These are phyloP conservation scores for Oncorhynchus tshawytscha DNA, from an alignment of 2,113 vertebrate genomes.

Conservation along the genomic window DNA sequence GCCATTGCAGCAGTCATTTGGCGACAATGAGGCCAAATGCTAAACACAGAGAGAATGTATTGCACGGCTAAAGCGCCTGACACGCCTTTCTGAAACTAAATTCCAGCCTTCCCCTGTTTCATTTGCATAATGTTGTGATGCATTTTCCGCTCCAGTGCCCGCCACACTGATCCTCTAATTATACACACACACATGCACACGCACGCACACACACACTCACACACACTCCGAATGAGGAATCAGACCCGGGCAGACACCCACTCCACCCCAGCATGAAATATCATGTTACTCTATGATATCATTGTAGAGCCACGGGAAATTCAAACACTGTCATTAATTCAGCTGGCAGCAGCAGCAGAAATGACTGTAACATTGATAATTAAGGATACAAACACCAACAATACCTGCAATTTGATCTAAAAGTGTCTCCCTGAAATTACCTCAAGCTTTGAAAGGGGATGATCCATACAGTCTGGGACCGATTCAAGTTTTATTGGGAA, in stretches of 20 bases:
- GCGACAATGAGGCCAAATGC: conserved; percentile 62
- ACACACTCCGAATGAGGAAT: conserved; percentile 16
- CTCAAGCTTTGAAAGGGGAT: conserved; percentile 34
- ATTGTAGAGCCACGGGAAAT: conserved; percentile 38
- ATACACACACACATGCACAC: neutral
- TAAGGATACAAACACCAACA: conserved; percentile 38
- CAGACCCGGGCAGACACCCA: conserved; percentile 7
- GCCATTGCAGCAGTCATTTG: conserved; percentile 55
- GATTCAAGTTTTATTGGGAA: too few species aligned
- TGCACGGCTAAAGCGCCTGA: conserved; percentile 11
- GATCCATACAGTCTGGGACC: neutral
- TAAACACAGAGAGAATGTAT: conserved; percentile 43
- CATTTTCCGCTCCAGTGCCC: conserved; percentile 28
- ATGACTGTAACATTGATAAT: conserved; percentile 42
- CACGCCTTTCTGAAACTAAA: conserved; percentile 1
- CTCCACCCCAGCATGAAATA: conserved; percentile 31
- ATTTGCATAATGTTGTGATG: conserved; percentile 19
- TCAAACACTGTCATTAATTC: conserved; percentile 40
- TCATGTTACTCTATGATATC: conserved; percentile 33
- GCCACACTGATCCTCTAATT: conserved; percentile 42
- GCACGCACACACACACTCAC: neutral
- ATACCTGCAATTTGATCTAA: conserved; percentile 40
- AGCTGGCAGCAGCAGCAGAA: conserved; percentile 34
- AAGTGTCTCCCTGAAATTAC: conserved; percentile 38
- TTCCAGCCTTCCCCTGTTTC: conserved; percentile 7